phyloP scores from a whole-genome alignment of 2,113 vertebrate genomes.

The Rhinolophus sinicus region DNA sequence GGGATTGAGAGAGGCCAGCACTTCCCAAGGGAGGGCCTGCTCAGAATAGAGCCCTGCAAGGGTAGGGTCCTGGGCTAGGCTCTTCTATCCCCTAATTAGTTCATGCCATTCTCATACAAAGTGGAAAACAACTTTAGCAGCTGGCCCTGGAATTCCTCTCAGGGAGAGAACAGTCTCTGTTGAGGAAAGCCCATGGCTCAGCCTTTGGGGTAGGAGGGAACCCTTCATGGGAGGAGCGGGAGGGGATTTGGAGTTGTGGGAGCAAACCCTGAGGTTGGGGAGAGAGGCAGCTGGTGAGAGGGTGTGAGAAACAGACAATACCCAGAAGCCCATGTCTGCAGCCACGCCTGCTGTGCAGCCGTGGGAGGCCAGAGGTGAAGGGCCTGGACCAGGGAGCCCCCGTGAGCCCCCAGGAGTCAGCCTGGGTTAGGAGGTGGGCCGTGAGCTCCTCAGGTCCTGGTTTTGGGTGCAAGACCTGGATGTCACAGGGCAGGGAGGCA shows the following conservation, averaged over 20 bases:
- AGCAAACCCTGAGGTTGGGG: neutral
- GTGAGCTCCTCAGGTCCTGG: neutral
- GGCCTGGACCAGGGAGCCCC: too few species aligned
- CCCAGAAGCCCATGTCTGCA: neutral
- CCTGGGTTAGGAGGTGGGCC: neutral
- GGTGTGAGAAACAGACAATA: accelerated
- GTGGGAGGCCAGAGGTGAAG: neutral
- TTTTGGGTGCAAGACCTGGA: neutral
- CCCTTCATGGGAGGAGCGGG: too few species aligned
- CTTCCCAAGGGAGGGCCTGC: neutral
- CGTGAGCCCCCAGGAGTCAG: accelerated
- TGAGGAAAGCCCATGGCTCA: neutral
- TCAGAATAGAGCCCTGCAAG: neutral
- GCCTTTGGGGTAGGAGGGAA: neutral
- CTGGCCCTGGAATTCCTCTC: neutral
- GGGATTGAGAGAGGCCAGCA: neutral
- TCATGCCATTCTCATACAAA: neutral
- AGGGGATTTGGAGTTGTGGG: neutral
- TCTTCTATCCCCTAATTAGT: neutral
- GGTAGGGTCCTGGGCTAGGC: neutral
- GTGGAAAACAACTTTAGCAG: neutral
- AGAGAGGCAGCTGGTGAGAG: neutral
- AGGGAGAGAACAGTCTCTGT: neutral
- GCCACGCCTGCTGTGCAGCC: neutral
- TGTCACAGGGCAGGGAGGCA: neutral